Evolutionary conservation across 2,888 invertebrate genomes (phyloP).

Genomic region (Eupithecia tripunctaria): DNA sequence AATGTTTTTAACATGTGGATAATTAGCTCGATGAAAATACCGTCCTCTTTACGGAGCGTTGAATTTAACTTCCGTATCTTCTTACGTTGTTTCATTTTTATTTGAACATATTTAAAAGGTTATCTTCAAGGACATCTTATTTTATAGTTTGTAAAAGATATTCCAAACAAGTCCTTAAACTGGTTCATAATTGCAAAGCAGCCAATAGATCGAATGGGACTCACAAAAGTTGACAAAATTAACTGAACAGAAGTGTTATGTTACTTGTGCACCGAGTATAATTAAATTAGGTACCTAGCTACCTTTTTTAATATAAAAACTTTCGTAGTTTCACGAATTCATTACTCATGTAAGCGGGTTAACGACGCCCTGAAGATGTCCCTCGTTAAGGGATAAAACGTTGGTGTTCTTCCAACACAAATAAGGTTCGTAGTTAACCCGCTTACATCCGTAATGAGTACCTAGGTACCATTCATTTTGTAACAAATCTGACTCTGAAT

Average conservation of each 20-base stretch:
- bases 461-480: background rate
- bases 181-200: conserved; percentile 35
- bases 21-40: conserved; percentile 32
- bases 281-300: background rate
- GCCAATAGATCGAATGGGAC: background rate
- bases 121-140: conserved; percentile 50
- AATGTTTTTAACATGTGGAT: conserved; percentile 20
- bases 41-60: conserved; percentile 30
- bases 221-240: background rate
- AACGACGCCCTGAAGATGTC: too few relatives aligned
- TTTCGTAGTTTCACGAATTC: too few relatives aligned
- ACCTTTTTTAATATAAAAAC: too few relatives aligned
- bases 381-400: too few relatives aligned
- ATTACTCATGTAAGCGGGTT: too few relatives aligned
- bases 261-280: background rate
- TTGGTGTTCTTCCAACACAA: too few relatives aligned
- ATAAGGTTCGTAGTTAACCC: too few relatives aligned
- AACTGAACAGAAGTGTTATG: conserved; percentile 1
- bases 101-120: conserved; percentile 49
- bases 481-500: background rate
- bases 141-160: conserved; percentile 23
- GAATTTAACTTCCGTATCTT: conserved; percentile 49
- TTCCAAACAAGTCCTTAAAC: conserved; percentile 40
- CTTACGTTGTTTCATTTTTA: conserved; percentile 41
- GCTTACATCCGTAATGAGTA: too few relatives aligned